Conservation (phyloP, 2,888 invertebrate genomes). For the Conomelus anceps region DNA sequence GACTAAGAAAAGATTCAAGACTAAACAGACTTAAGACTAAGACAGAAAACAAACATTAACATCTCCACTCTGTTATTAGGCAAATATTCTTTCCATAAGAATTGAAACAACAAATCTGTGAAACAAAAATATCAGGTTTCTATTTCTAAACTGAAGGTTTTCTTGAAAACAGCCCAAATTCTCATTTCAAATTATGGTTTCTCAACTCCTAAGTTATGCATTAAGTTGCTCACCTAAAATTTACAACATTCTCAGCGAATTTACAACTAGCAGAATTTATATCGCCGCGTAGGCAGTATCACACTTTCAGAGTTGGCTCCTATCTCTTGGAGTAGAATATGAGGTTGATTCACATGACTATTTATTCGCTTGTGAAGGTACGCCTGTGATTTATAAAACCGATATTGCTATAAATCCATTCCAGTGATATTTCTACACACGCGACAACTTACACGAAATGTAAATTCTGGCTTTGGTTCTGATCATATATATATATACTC, state of each 20-base stretch:
- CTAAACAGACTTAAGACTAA: too few relatives aligned
- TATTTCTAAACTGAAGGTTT: not conserved
- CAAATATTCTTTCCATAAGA: too few relatives aligned
- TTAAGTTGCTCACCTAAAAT: not conserved
- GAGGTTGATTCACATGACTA: not conserved
- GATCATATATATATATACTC: not conserved
- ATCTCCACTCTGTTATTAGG: too few relatives aligned
- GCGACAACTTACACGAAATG: not conserved
- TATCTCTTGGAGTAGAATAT: not conserved
- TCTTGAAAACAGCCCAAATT: not conserved
- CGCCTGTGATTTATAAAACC: not conserved
- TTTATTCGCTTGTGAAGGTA: not conserved
- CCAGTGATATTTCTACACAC: not conserved
- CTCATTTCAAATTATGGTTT: not conserved
- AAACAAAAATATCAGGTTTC: not conserved
- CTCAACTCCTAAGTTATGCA: not conserved
- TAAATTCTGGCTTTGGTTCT: not conserved
- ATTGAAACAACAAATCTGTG: too few relatives aligned
- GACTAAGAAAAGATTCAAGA: too few relatives aligned
- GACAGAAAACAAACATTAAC: too few relatives aligned
- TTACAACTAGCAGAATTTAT: not conserved
- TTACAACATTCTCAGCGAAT: not conserved
- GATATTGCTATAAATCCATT: not conserved
- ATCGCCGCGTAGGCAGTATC: not conserved
- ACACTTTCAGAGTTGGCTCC: not conserved